These are phyloP conservation scores for Pedionomus torquatus DNA, from an alignment of 2,113 vertebrate species.

Conservation along the genomic window DNA sequence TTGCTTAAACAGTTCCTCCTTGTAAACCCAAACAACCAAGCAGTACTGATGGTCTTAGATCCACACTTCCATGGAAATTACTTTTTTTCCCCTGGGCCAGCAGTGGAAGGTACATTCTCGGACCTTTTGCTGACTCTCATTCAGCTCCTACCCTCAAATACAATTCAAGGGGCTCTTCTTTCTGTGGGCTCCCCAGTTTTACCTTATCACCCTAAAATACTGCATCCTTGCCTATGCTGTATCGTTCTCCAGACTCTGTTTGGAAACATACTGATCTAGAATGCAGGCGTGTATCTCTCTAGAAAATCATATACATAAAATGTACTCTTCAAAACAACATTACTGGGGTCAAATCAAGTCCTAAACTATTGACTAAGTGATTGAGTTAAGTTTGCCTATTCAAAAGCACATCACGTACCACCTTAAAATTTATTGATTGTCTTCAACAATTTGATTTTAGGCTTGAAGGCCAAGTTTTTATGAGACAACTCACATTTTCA, in stretches of 20 bases:
- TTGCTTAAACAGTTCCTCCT: not conserved
- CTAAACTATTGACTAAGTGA: not conserved
- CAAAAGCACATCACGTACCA: not conserved
- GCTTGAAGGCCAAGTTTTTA: not conserved
- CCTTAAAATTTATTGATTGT: not conserved
- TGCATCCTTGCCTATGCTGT: not conserved
- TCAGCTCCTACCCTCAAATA: not conserved
- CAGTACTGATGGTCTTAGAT: not conserved
- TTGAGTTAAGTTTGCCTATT: not conserved
- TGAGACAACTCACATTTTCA: not conserved
- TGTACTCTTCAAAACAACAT: not conserved
- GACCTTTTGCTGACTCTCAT: not conserved
- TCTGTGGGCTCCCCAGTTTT: not conserved
- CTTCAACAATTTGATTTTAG: not conserved
- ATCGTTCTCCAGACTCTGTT: not conserved
- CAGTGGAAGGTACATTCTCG: accelerated
- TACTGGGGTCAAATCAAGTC: not conserved
- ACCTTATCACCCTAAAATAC: not conserved
- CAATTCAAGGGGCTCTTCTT: not conserved
- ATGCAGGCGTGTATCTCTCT: no score
- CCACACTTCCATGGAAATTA: not conserved
- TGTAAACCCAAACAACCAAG: not conserved
- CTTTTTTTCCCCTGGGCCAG: not conserved
- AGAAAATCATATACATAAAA: not conserved
- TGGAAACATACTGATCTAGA: not conserved